Base-by-base conservation (phyloP, 2,113 vertebrate genomes). In the Erinaceus europaeus region DNA sequence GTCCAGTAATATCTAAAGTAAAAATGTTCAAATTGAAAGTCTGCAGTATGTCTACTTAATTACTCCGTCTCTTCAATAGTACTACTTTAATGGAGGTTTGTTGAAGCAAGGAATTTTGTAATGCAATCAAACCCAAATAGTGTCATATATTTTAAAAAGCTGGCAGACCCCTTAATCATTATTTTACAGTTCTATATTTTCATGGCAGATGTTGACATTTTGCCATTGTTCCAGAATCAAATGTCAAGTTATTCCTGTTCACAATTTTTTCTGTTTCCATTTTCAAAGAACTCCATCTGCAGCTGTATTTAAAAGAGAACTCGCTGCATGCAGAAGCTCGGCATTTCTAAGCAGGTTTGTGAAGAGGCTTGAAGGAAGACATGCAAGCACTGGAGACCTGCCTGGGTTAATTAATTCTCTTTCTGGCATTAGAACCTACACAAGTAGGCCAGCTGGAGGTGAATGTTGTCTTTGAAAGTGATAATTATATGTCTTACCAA, bases 161-260 rank as follows among this genome's bases (percentile, higher is more conserved):
- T 74, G 57, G 81, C 82, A 61, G n/a, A 61, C 52, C 69, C 46
- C 29, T 85, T 94, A 88, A 94, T 96, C 40, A 50, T 95, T 91
- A 90, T 94, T 94, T 93, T 90, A 93, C 84, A 81, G 36, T 75
- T 85, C 89, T 89, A 8, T 64, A 59, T 92, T 97, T 91, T 95
- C 61, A 76, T 75, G 94, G 61, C 96, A 97, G 96, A 96, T 97
- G 97, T 93, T 97, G 97, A 96, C 93, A 97, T 97, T 98, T 97
- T 87, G 55, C 83, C 92, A 62, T 93, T 96, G 93, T 97, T 91
- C 93, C 76, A 86, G 92, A 95, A 96, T 75, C 76, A 97, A 97
- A 98, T 97, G 97, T 96, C 96, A 97, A 95, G 95, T 96, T 97
- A 96, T 96, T 97, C 94, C 87, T 78, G 2, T 95, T 96, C 76